Conservation (phyloP, 2,888 invertebrate species). For the Orthonychiurus folsomi region DNA sequence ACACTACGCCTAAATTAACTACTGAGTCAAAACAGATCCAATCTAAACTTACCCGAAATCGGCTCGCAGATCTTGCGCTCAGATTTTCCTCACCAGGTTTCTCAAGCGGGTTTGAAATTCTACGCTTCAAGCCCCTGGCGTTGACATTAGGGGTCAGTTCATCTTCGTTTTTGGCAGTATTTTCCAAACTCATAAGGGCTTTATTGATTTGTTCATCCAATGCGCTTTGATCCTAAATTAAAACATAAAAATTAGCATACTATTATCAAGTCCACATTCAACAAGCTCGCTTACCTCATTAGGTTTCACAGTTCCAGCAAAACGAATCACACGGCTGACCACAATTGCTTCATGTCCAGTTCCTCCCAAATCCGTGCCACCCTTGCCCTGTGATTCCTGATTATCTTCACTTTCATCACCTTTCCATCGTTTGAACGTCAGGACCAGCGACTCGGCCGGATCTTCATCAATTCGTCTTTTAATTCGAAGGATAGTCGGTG, state of each 20-base stretch:
- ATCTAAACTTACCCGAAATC: conserved; percentile 20
- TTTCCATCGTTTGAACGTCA: conserved; percentile 23
- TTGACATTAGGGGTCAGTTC: too few species aligned
- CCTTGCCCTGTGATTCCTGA: neutral
- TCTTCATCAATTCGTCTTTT: conserved; percentile 31
- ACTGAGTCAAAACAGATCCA: too few species aligned
- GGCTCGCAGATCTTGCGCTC: conserved; percentile 13
- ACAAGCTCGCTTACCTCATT: neutral
- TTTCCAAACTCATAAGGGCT: too few species aligned
- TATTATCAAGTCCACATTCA: too few species aligned
- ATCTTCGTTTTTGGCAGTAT: too few species aligned
- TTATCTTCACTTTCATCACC: conserved; percentile 6
- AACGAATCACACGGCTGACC: conserved; percentile 18
- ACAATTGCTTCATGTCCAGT: neutral
- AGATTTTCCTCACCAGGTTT: conserved; percentile 12
- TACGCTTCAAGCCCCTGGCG: neutral
- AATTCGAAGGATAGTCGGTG: conserved; percentile 23
- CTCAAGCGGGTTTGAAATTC: neutral
- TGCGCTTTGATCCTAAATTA: too few species aligned
- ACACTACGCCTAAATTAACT: too few species aligned
- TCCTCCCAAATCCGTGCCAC: neutral
- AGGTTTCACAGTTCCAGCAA: conserved; percentile 21
- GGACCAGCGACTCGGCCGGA: conserved; percentile 22
- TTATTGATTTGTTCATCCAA: too few species aligned
- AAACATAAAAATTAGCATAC: too few species aligned